phyloP scores from a whole-genome alignment of 2,888 invertebrate species.

The Ichneumoninae sp. region DNA sequence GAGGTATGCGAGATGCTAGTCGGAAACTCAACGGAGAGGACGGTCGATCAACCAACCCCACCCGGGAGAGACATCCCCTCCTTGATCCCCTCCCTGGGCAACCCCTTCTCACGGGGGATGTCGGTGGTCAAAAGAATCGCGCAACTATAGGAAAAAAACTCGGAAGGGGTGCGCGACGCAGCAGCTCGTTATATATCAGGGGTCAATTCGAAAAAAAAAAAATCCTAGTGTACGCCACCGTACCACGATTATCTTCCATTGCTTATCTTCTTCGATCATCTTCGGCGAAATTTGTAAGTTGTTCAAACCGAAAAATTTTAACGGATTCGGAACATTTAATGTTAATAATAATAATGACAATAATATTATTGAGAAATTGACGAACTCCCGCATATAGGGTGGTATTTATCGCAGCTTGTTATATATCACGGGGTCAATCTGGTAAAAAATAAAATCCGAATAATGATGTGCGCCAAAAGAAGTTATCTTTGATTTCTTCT shows the following conservation, averaged over 20 bases:
- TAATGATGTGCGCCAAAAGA: not conserved
- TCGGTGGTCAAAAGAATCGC: conserved; percentile 31
- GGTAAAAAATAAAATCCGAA: not conserved
- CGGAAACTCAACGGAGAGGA: conserved; percentile 27
- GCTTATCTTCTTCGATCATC: not conserved
- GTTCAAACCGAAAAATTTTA: not conserved
- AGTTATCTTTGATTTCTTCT: not conserved
- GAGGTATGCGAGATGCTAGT: conserved; percentile 57
- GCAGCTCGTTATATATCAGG: conserved; percentile 9
- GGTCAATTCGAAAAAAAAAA: not conserved
- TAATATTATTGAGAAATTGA: too few relatives aligned
- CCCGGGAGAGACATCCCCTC: conserved; percentile 59
- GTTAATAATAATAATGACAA: not conserved
- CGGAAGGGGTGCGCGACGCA: conserved; percentile 4
- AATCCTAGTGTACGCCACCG: not conserved
- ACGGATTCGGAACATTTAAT: not conserved
- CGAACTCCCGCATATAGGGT: not conserved
- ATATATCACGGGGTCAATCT: too few relatives aligned
- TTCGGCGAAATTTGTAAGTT: not conserved
- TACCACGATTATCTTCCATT: too few relatives aligned
- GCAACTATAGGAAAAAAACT: conserved; percentile 2
- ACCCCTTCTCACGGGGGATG: conserved; percentile 44
- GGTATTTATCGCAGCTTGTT: conserved; percentile 35
- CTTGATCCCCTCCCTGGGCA: conserved; percentile 39
- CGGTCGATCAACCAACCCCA: conserved; percentile 73